Conservation (phyloP, 2,888 invertebrate species). For the Diarsia mendica region DNA sequence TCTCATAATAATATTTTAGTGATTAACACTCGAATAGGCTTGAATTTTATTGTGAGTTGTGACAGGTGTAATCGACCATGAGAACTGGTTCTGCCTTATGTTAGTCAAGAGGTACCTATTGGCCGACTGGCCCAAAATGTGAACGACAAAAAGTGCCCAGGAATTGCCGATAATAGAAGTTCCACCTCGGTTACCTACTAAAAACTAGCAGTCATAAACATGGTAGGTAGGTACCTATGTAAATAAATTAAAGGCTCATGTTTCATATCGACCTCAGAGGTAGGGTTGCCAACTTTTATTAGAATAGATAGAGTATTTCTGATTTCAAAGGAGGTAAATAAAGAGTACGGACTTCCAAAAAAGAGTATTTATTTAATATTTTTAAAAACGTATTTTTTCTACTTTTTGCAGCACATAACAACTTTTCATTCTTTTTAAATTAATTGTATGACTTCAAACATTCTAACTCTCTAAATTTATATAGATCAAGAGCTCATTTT, state of each 20-base stretch:
- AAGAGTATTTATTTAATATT: too few relatives aligned
- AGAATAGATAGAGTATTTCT: too few relatives aligned
- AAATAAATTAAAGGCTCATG: slow-evolving; percentile 3
- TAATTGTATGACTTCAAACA: too few relatives aligned
- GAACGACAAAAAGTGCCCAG: not conserved
- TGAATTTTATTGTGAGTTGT: slow-evolving; percentile 24
- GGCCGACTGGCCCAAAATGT: not conserved
- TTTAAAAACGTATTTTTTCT: too few relatives aligned
- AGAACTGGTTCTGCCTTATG: slow-evolving; percentile 24
- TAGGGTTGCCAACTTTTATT: too few relatives aligned
- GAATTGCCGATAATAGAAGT: not conserved
- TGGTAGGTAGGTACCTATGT: not conserved
- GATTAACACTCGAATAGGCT: slow-evolving; percentile 19
- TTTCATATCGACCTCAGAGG: slow-evolving; percentile 1
- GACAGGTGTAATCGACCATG: slow-evolving; percentile 42
- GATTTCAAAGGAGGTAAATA: too few relatives aligned
- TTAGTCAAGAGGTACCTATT: slow-evolving; percentile 16
- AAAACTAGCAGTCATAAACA: not conserved
- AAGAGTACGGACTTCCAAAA: too few relatives aligned
- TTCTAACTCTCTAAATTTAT: too few relatives aligned
- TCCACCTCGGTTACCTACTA: not conserved
- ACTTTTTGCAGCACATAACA: too few relatives aligned
- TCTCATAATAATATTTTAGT: slow-evolving; percentile 19
- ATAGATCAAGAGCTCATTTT: too few relatives aligned
- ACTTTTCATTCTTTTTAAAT: too few relatives aligned